Evolutionary conservation across 2,113 vertebrate genomes (phyloP).

Genomic region (Rafetus swinhoei): DNA sequence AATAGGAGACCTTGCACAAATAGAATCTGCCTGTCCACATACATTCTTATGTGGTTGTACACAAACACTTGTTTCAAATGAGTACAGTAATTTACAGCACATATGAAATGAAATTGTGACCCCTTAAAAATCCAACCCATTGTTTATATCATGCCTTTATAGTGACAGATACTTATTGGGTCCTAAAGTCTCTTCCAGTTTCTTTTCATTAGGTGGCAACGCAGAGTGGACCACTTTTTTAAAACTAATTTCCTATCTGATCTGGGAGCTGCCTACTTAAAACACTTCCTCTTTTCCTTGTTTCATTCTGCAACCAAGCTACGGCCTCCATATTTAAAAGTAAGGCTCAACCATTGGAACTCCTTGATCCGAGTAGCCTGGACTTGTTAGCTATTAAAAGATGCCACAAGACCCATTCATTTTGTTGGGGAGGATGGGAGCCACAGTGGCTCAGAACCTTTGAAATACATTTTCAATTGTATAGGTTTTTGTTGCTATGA

Average conservation of each 20-base stretch:
- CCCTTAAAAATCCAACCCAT: background rate
- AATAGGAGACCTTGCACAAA: background rate
- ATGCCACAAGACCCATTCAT: background rate
- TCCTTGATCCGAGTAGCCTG: background rate
- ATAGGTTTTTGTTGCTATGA: background rate
- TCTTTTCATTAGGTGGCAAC: background rate
- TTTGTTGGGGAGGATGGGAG: background rate
- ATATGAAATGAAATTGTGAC: background rate
- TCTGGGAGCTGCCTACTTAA: background rate
- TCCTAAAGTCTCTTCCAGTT: background rate
- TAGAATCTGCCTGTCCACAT: background rate
- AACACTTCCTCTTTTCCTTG: background rate
- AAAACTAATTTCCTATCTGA: background rate
- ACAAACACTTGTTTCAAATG: background rate
- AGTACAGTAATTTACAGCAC: background rate
- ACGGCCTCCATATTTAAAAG: background rate
- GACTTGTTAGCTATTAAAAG: background rate
- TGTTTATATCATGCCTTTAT: background rate
- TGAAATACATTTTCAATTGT: background rate
- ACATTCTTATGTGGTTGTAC: background rate
- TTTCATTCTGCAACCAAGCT: background rate
- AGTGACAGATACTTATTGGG: background rate
- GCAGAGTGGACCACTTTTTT: background rate
- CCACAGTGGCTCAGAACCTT: background rate
- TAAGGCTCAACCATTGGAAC: background rate